A percentile compares a stretch with the other conserved stretches of the same genome.
These are phyloP conservation scores for Pantala flavescens DNA, from an alignment of 1,140 invertebrate genomes.

Conservation along the genomic window DNA sequence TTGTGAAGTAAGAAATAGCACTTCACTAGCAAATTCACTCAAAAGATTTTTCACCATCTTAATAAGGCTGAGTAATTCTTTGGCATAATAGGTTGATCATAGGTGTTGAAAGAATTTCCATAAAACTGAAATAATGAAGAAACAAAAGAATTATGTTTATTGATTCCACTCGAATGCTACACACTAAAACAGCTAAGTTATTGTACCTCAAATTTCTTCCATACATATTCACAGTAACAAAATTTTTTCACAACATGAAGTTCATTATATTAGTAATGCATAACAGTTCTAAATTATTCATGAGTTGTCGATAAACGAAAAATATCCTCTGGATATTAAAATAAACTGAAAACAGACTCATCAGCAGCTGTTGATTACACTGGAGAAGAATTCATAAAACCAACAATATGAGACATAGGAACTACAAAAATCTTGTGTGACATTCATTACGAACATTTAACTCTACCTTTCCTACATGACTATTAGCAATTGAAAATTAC, in stretches of 20 bases:
- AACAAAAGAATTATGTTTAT: slow-evolving; percentile 20
- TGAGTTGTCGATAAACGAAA: slow-evolving; percentile 38
- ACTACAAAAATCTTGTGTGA: slow-evolving; percentile 17
- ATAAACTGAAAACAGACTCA: slow-evolving; percentile 25
- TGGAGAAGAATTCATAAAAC: neutral
- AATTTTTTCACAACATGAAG: slow-evolving; percentile 44
- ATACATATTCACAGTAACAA: slow-evolving; percentile 45
- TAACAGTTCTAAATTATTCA: slow-evolving; percentile 19
- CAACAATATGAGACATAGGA: slow-evolving; percentile 14
- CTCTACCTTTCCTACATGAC: slow-evolving; percentile 15
- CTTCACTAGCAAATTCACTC: too few relatives aligned
- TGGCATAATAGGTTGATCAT: too few relatives aligned
- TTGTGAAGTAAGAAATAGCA: too few relatives aligned
- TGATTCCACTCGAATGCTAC: slow-evolving; percentile 37
- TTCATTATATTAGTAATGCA: slow-evolving; percentile 34
- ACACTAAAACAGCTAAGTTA: slow-evolving; percentile 29
- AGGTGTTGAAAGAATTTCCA: too few relatives aligned
- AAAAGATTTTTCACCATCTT: too few relatives aligned
- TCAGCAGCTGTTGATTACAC: slow-evolving; percentile 4
- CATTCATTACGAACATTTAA: slow-evolving; percentile 19
- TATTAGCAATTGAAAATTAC: slow-evolving; percentile 3
- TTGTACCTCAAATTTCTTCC: slow-evolving; percentile 31
- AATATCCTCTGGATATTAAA: slow-evolving; percentile 34
- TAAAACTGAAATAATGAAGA: neutral
- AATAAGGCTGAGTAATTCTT: too few relatives aligned